Evolutionary conservation across 2,113 vertebrate species (phyloP).

Genomic region (Hucho hucho): DNA sequence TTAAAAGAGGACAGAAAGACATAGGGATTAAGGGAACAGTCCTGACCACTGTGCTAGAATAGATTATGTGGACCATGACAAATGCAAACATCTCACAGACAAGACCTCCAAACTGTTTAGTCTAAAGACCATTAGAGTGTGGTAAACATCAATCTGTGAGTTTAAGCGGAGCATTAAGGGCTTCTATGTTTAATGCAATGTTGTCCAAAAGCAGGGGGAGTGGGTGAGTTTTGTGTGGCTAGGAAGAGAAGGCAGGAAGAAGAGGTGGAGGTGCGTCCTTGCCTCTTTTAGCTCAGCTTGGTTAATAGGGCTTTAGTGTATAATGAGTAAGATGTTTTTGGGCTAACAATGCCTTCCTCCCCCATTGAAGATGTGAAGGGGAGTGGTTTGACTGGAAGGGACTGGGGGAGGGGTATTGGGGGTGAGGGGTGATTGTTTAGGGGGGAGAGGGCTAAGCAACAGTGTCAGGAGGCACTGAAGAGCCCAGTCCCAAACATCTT

Average conservation of each 20-base stretch:
- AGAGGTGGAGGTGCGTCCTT: neutral
- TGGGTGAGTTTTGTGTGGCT: neutral
- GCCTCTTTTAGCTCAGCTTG: neutral
- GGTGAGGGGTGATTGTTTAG: neutral
- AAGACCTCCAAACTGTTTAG: neutral
- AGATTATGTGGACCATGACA: neutral
- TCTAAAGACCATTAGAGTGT: neutral
- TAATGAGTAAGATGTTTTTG: neutral
- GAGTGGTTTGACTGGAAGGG: neutral
- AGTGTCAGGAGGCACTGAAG: conserved; percentile 1
- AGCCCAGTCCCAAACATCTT: neutral
- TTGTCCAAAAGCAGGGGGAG: neutral
- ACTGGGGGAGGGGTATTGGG: neutral
- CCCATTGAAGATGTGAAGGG: neutral
- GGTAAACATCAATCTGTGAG: conserved; percentile 2
- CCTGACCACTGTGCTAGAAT: too few relatives aligned
- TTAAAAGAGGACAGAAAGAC: too few relatives aligned
- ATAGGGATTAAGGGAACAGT: too few relatives aligned
- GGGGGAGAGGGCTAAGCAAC: neutral
- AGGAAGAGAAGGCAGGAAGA: neutral
- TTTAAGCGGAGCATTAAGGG: neutral
- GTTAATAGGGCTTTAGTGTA: neutral
- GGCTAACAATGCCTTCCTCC: conserved; percentile 4
- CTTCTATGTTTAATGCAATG: neutral
- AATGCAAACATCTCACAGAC: conserved; percentile 2